A percentile compares a stretch with the other conserved stretches of the same genome.
Conservation (phyloP, 2,113 vertebrate species). For the Myotis yumanensis region DNA sequence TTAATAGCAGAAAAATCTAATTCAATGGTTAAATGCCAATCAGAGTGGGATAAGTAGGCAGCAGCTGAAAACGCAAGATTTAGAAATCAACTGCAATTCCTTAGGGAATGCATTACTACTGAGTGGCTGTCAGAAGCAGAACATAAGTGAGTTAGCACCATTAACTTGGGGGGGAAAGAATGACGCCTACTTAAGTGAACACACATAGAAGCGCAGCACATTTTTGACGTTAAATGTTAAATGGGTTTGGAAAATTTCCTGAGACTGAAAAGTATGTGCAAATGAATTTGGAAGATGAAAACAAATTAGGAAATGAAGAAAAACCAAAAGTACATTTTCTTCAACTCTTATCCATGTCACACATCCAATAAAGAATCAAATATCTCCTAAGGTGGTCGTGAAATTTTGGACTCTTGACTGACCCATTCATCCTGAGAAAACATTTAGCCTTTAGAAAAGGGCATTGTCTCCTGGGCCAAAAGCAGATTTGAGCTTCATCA, state of each 20-base stretch:
- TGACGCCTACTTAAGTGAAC: conserved; percentile 11
- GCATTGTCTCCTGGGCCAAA: conserved; percentile 19
- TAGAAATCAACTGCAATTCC: conserved; percentile 32
- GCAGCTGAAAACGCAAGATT: conserved; percentile 57
- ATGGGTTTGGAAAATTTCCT: not conserved
- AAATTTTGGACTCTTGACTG: conserved; percentile 9
- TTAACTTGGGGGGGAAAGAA: not conserved
- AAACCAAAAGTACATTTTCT: conserved; percentile 37
- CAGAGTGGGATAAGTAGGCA: conserved; percentile 55
- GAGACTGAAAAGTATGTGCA: not conserved
- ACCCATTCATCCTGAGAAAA: conserved; percentile 49
- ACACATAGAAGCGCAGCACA: not conserved
- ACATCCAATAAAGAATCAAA: conserved; percentile 34
- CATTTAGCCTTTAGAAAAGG: conserved; percentile 64
- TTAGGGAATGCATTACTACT: conserved; percentile 1
- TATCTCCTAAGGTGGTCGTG: conserved; percentile 24
- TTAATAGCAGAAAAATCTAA: conserved; percentile 46
- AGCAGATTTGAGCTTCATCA: not conserved
- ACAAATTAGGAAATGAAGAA: conserved; percentile 50
- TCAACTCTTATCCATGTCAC: not conserved
- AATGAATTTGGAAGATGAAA: conserved; percentile 41
- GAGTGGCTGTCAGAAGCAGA: conserved; percentile 35
- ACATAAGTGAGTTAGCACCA: not conserved
- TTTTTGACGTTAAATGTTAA: conserved; percentile 29
- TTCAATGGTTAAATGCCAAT: conserved; percentile 70